Evolutionary conservation across 2,113 vertebrate genomes (phyloP), one percentile per base, ranked within the genome.

Genomic region (Prinia subflava): DNA sequence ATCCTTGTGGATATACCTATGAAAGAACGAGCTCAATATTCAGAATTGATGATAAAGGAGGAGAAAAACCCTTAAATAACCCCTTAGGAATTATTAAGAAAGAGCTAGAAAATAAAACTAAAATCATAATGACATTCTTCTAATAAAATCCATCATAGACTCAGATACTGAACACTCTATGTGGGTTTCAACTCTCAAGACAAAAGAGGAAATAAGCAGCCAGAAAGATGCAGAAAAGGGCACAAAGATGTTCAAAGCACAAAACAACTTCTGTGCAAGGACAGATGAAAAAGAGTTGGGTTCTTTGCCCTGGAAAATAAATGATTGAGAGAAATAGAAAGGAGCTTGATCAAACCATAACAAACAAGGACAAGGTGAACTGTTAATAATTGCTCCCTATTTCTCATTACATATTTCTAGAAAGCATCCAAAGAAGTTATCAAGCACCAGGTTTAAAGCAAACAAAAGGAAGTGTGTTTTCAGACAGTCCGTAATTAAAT

Each of bases 401-500:
- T 95, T 93, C 83, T 96, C 68, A 87, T 86, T 80, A 70, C 47
- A 30, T 57, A 74, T 90, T 95, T 92, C 83, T 89, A 94, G 95
- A 85, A 95, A 95, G 68, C 89, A 89, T 84, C 73, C 60, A 89
- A 91, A 93, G 73, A 87, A 92, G 73, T 83, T 87, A 96, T 83
- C 86, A 94, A 87, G 86, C 77, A 91, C 56, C 47, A 89, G 52
- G 44, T 94, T 91, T 70, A 94, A 96, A 94, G 89, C 86, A 97
- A 95, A 97, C 80, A 97, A 92, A 94, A 87, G 91, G 76, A 93
- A 89, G 60, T 64, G 63, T 1, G 10, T 94, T 93, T 94, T 92
- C 69, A 90, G 56, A 92, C 52, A 92, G 63, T 59, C 41, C 31
- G 60, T 82, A 96, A 95, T 95, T 97, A 94, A 95, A 92, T 67